Base-by-base conservation (phyloP, 1,140 invertebrate genomes). In the Scaptomyza montana region DNA sequence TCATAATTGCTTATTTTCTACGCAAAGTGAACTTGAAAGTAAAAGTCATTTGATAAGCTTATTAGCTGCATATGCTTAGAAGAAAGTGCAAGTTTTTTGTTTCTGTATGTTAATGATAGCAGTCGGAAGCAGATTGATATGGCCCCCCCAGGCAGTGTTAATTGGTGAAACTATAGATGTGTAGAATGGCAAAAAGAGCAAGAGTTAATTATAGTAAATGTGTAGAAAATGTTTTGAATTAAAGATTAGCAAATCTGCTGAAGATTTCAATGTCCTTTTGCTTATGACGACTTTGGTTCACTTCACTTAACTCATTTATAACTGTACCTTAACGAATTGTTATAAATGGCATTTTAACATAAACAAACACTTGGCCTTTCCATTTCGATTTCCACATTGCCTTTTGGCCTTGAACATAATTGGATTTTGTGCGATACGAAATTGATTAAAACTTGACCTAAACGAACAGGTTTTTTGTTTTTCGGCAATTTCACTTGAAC, bases 401-500 rank as follows among this genome's bases (percentile, higher is more conserved):
- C 9, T 57, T 62, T 46, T 75, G 86, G 86, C 84, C 84, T 89
- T 87, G 84, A 78, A 36, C 79, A 89, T 79, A 82, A 77, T 82
- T 69, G 72, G 41, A 51, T 60, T 61, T 61, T 43, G 56, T 33
- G 13, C 45, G 36, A 13, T 65, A 33, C 30, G 21, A 77, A 78
- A 82, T 69, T 57, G 66, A 78, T 61, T 55, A 71, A 61, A 54
- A 51, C 57, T 59, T 64, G 77, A 86, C 63, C 50, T 39, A 71
- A 77, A 54, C 67, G 61, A 82, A 86, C 82, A 79, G 84, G 84
- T 89, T 87, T 77, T 12, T 2, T 36, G 30, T 57, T 63, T 60
- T 68, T 49, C 51, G 68, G 72, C 84, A 70, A 89, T 87, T 87
- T 87, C 84, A 87, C 82, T 87, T 74, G 73, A 87, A 84, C 79